Base-by-base conservation (phyloP, 2,888 invertebrate genomes). In the Caenorhabditis sulstoni region DNA sequence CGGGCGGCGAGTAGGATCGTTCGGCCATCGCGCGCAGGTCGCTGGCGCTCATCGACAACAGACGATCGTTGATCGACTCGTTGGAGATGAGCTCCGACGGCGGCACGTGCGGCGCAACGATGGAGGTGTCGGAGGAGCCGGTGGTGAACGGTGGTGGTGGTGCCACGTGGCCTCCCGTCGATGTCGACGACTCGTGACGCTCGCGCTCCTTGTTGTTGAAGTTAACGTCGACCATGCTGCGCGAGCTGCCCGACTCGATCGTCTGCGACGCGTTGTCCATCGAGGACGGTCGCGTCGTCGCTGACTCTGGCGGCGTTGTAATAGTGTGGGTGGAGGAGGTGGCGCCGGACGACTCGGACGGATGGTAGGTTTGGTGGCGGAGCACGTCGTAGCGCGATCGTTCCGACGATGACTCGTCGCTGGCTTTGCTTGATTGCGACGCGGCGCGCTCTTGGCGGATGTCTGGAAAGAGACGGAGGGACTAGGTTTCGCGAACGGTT, bases 381-480 rank as follows among this genome's bases (percentile, higher is more conserved):
- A 3, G 29, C 4, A 29, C 4, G 29, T 78, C 77, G 18, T 61
- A 18, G 23, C 77, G 49, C 14, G 78, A 78, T 4, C 64, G 20
- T 39, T 41, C 41, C 11, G 14, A 37, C 37, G 7, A 14, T 41
- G 41, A 41, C 11, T 73, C 70, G 50, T 83, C 81, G 45, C 78
- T 78, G 29, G 77, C 75, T 61, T 81, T 80, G 62, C 80, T 80
- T 9, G 81, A 81, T 55, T 83, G 83, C 57, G 79, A 79, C 18
- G 81, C 81, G n/a, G 83, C 83, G 57, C 83, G 35, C 47, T 83
- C 83, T 81, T 83, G 83, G 41, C 83, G 83, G 58, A 83, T 83
- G 29, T 75, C 83, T 83, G 47, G 3, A 81, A 67, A 14, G 2
- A 29, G 7, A n/a, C n/a, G n/a, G n/a, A n/a, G n/a, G n/a, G n/a